Evolutionary conservation across 92 coral and sea anemone species (phyloP).

Genomic region (Palythoa heliodiscus): DNA sequence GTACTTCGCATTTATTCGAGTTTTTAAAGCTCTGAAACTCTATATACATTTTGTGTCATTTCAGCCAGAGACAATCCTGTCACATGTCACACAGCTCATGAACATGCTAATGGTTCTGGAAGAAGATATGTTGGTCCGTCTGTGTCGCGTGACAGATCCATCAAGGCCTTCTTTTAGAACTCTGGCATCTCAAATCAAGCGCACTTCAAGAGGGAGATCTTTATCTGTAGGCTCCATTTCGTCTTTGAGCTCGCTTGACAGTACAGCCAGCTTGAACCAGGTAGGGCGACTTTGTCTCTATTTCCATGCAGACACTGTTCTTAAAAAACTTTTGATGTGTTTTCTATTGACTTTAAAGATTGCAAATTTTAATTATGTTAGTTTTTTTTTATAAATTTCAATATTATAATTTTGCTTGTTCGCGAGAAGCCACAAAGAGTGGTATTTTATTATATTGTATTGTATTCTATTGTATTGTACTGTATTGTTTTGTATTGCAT

Average conservation of each 20-base stretch:
- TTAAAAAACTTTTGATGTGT: neutral
- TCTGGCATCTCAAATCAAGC: slow-evolving; percentile 66
- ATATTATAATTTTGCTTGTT: too few relatives aligned
- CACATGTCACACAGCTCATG: slow-evolving; percentile 78
- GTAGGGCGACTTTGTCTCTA: slow-evolving; percentile 14
- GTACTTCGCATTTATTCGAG: neutral
- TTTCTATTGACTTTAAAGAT: too few relatives aligned
- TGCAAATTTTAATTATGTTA: too few relatives aligned
- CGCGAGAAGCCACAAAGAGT: too few relatives aligned
- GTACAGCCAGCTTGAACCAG: slow-evolving; percentile 74
- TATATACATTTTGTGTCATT: neutral
- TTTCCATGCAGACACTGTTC: neutral
- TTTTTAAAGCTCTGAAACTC: neutral
- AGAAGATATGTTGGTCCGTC: slow-evolving; percentile 82
- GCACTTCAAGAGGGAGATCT: slow-evolving; percentile 61
- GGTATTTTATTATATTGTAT: too few relatives aligned
- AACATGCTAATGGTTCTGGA: slow-evolving; percentile 70
- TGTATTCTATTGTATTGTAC: too few relatives aligned
- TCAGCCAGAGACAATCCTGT: slow-evolving; percentile 92
- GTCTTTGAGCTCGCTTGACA: slow-evolving; percentile 78
- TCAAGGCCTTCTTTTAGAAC: slow-evolving; percentile 97
- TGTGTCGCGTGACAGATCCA: slow-evolving; percentile 90
- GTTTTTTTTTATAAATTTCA: too few relatives aligned
- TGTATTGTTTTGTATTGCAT: too few relatives aligned
- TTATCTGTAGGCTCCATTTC: slow-evolving; percentile 79